These are phyloP conservation scores for Arion vulgaris DNA, from an alignment of 1,140 invertebrate species.

Conservation along the genomic window DNA sequence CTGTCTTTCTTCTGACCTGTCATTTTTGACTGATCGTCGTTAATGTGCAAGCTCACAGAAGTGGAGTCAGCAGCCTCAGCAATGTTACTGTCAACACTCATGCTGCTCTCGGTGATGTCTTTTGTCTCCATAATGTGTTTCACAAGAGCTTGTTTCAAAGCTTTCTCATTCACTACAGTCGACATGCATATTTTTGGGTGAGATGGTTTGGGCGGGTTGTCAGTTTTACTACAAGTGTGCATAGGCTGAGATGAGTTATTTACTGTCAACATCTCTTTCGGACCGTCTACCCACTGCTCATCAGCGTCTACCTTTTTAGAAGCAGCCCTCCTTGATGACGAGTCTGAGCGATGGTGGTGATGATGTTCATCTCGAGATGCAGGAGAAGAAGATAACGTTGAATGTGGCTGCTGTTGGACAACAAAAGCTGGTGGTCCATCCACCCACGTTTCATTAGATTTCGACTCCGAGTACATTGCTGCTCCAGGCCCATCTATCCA, in stretches of 20 bases:
- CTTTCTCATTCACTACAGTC: conserved; percentile 42
- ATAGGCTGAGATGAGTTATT: conserved; percentile 46
- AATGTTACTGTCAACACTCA: conserved; percentile 58
- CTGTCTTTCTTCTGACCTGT: conserved; percentile 35
- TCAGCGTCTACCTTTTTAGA: conserved; percentile 80
- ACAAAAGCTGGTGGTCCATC: conserved; percentile 69
- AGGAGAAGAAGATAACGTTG: not conserved
- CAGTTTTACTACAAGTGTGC: conserved; percentile 51
- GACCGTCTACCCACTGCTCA: conserved; percentile 96
- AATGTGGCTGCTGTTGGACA: conserved; percentile 50
- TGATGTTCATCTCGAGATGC: conserved; percentile 20
- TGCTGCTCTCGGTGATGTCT: conserved; percentile 59
- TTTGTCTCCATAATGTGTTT: conserved; percentile 51
- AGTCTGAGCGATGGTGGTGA: conserved; percentile 30
- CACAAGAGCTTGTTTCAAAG: conserved; percentile 46
- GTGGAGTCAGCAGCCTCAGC: conserved; percentile 58
- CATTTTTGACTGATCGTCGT: conserved; percentile 34
- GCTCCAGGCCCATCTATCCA: conserved; percentile 93
- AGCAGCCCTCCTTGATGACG: conserved; percentile 38
- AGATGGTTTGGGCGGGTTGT: conserved; percentile 30
- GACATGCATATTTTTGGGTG: conserved; percentile 47
- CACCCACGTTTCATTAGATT: conserved; percentile 65
- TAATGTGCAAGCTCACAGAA: conserved; percentile 55
- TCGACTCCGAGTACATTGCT: conserved; percentile 59
- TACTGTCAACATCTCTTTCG: conserved; percentile 70